Conservation (phyloP, 2,797 vertebrate genomes). For the Salarias fasciatus region DNA sequence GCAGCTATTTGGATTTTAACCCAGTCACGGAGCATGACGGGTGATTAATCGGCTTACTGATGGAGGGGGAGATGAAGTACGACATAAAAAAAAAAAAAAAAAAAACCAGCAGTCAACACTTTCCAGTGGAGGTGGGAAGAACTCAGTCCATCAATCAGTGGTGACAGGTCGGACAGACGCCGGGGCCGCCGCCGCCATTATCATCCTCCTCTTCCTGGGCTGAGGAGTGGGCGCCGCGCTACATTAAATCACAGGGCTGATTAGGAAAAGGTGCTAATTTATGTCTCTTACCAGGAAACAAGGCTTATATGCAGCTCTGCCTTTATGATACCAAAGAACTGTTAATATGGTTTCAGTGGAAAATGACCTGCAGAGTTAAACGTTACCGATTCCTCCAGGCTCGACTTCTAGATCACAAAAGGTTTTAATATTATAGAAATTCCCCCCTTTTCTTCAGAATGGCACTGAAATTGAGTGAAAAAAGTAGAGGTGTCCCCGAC, state of each 20-base stretch:
- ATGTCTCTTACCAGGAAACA: conserved; percentile 5
- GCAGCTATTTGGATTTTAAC: conserved; percentile 47
- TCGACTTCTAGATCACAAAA: no score
- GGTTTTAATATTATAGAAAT: no score
- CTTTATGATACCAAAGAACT: no score
- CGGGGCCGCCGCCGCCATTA: conserved; percentile 59
- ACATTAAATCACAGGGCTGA: conserved; percentile 54
- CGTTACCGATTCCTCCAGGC: no score
- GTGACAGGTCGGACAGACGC: conserved; percentile 71
- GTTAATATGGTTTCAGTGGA: no score
- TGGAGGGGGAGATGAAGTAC: conserved; percentile 58
- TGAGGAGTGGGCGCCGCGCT: conserved; percentile 53
- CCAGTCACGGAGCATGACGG: conserved; percentile 47
- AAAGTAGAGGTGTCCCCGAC: no score
- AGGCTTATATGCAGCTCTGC: no score
- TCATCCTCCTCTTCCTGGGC: conserved; percentile 68
- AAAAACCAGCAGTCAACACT: conserved; percentile 42
- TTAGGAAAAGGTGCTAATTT: conserved; percentile 44
- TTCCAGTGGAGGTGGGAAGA: conserved; percentile 53
- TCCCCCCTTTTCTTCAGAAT: no score
- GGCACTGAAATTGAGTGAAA: no score
- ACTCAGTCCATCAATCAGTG: conserved; percentile 80
- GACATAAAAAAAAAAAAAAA: conserved; percentile 17
- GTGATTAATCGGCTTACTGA: conserved; percentile 80
- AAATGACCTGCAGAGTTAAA: no score